Conservation (phyloP, 2,888 invertebrate species). For the Oscheius onirici region DNA sequence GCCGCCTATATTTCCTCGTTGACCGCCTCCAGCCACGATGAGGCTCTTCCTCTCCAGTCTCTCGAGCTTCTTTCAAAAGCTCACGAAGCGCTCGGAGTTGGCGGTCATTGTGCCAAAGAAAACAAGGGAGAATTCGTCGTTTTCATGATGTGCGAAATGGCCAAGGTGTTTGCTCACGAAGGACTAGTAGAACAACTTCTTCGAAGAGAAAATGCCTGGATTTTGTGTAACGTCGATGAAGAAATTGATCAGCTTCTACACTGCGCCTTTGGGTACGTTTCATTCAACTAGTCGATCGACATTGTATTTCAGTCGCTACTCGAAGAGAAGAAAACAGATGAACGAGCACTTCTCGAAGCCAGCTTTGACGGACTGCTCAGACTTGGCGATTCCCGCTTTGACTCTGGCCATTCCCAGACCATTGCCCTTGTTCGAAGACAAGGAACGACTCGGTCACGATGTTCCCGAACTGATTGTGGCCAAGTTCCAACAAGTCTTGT, state of each 20-base stretch:
- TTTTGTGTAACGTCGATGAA: constrained; percentile 44
- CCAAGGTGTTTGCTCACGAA: constrained; percentile 30
- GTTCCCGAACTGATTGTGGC: constrained; percentile 40
- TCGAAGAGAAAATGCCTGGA: constrained; percentile 41
- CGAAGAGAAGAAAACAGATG: constrained; percentile 35
- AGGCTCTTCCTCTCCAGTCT: constrained; percentile 43
- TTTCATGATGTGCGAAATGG: constrained; percentile 36
- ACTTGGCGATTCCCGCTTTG: constrained; percentile 29
- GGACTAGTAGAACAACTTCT: constrained; percentile 27
- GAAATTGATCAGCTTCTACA: constrained; percentile 45
- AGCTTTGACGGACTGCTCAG: not conserved
- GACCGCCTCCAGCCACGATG: constrained; percentile 29
- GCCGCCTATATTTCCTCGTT: constrained; percentile 39
- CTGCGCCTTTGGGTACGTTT: constrained; percentile 43
- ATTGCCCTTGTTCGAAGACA: constrained; percentile 49
- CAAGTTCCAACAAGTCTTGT: constrained; percentile 37
- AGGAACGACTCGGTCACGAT: constrained; percentile 46
- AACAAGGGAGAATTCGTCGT: constrained; percentile 49
- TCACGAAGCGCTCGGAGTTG: constrained; percentile 45
- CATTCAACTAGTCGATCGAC: not conserved
- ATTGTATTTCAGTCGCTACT: not conserved
- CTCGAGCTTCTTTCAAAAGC: constrained; percentile 49
- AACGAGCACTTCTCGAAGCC: constrained; percentile 37
- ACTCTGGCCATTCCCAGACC: constrained; percentile 43
- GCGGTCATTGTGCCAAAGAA: constrained; percentile 39